Evolutionary conservation across 2,888 invertebrate genomes (phyloP), one percentile per base, ranked within the genome.

Genomic region (Eudemis profundana): DNA sequence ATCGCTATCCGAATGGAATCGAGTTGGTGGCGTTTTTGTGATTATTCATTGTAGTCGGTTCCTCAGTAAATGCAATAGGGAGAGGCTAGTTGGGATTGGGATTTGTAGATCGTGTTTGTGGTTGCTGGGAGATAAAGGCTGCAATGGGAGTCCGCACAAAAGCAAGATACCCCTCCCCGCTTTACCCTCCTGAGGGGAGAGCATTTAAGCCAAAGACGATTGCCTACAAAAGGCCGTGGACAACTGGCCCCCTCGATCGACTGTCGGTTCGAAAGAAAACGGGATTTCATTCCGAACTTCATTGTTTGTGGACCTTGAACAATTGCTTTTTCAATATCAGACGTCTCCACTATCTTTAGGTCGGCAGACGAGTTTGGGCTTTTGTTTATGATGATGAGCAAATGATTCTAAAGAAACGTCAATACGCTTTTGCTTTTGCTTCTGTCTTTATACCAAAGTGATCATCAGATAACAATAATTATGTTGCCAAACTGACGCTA

Each of bases 191-290:
- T 17, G 53, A 42, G 62, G 71, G 71, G 78, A 78, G 81, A 82
- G 71, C 83, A 80, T 85, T 86, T 86, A 87, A 85, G 84, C 81
- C 82, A 78, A 82, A 80, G 83, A 81, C 83, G 83, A 87, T 87
- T 87, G 87, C 85, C 84, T 83, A 85, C 86, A 87, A 88, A 86
- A 86, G 85, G 80, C 74, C 74, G 73, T 69, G 70, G 67, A 69
- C 68, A 64, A 70, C 75, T 70, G 66, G 77, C 73, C 72, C 75
- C 76, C 78, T 73, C 73, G 74, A 80, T 80, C 78, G 78, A 78
- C 80, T 80, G 78, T 79, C 78, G 79, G 83, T 81, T 80, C 81
- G 78, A 85, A 87, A 85, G 88, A 86, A 89, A 86, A 85, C 85
- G 79, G 82, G 84, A 87, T 87, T 83, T 84, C 83, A 85, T 87